Percentiles rank a stretch among this genome's conserved stretches.
These are phyloP conservation scores for Callinectes sapidus DNA, from an alignment of 2,888 invertebrate genomes.

Conservation along the genomic window DNA sequence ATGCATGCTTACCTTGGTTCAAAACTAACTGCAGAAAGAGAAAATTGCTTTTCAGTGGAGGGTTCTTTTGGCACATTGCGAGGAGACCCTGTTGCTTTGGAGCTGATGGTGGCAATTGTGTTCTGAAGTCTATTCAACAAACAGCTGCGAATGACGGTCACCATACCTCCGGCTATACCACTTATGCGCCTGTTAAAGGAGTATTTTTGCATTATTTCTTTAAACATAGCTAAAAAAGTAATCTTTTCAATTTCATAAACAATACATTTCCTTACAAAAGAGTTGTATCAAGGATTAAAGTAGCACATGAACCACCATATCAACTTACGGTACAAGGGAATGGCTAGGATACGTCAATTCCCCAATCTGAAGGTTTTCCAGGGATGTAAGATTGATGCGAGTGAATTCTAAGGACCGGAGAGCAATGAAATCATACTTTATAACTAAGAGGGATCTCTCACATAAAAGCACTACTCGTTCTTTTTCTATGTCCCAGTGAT, in stretches of 20 bases:
- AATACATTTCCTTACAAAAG: neutral
- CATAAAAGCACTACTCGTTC: constrained; percentile 87
- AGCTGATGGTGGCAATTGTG: constrained; percentile 73
- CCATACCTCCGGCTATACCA: constrained; percentile 84
- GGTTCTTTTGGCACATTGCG: constrained; percentile 71
- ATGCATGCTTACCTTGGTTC: constrained; percentile 80
- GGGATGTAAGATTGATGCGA: constrained; percentile 82
- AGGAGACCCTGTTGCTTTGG: constrained; percentile 59
- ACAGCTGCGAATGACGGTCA: constrained; percentile 83
- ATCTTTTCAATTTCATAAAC: neutral
- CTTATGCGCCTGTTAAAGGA: constrained; percentile 80
- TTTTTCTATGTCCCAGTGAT: constrained; percentile 90
- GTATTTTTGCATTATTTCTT: neutral
- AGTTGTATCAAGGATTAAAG: neutral
- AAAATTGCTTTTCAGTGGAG: constrained; percentile 74
- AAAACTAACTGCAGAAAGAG: constrained; percentile 79
- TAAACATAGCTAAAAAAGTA: neutral
- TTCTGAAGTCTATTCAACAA: constrained; percentile 78
- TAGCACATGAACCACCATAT: neutral
- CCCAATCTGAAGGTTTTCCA: constrained; percentile 85
- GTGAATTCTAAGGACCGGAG: constrained; percentile 84
- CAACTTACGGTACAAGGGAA: constrained; percentile 89
- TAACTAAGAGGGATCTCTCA: constrained; percentile 83
- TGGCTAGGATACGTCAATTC: constrained; percentile 88
- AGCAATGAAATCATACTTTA: constrained; percentile 91